A percentile compares a stretch with the other conserved stretches of the same genome.
Evolutionary conservation across 2,113 vertebrate species (phyloP).

Genomic region (Microcebus murinus): DNA sequence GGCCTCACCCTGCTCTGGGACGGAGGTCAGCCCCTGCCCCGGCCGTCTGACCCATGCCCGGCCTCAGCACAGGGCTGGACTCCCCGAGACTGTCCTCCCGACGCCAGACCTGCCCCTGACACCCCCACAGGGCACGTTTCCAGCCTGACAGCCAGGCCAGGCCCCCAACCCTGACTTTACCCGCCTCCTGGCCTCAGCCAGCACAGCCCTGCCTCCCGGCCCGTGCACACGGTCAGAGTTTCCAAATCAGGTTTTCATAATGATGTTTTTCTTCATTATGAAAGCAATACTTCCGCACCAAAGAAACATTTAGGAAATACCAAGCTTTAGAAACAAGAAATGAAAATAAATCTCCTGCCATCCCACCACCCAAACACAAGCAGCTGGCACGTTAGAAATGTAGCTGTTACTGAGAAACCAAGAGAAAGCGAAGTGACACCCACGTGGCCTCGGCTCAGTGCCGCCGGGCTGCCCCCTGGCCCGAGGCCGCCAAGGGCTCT

Average conservation of each 20-base stretch:
- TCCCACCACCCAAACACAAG: slow-evolving; percentile 8
- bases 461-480: neutral
- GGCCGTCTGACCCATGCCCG: accelerated
- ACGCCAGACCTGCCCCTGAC: neutral
- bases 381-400: slow-evolving; percentile 23
- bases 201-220: neutral
- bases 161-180: neutral
- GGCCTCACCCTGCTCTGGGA: slow-evolving; percentile 92
- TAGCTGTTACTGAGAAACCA: neutral
- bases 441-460: accelerated
- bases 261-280: neutral
- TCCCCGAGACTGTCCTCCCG: neutral
- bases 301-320: slow-evolving; percentile 33
- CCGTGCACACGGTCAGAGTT: accelerated
- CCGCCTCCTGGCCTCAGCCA: neutral
- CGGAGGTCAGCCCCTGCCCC: slow-evolving; percentile 85
- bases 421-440: neutral
- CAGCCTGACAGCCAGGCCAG: neutral
- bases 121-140: neutral
- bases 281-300: neutral
- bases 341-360: slow-evolving; percentile 47
- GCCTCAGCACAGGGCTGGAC: neutral
- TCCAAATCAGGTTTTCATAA: neutral
- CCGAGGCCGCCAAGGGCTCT: accelerated
- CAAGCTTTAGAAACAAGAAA: slow-evolving; percentile 15